Conservation (phyloP, 2,888 invertebrate genomes). For the Drosophila planitibia region DNA sequence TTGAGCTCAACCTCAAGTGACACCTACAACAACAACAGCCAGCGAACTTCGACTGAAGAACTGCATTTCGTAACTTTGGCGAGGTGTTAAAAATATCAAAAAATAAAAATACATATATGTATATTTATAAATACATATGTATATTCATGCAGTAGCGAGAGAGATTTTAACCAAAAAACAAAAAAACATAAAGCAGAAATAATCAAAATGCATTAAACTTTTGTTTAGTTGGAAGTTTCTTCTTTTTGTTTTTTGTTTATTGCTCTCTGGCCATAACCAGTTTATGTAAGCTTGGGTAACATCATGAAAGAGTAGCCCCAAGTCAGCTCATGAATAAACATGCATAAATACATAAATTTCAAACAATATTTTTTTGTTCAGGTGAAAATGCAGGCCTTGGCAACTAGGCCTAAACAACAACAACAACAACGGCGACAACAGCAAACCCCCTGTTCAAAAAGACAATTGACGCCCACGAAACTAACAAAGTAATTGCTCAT, state of each 20-base stretch:
- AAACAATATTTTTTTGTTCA: conserved; percentile 13
- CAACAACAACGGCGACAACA: neutral
- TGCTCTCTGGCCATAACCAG: conserved; percentile 30
- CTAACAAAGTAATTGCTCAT: conserved; percentile 72
- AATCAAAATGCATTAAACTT: conserved; percentile 78
- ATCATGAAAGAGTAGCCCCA: conserved; percentile 28
- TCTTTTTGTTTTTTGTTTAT: conserved; percentile 10
- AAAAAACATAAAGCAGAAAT: conserved; percentile 48
- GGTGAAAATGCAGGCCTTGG: conserved; percentile 47
- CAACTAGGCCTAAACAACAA: conserved; percentile 56
- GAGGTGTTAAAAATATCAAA: conserved; percentile 8
- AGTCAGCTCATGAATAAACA: conserved; percentile 70
- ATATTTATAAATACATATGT: neutral
- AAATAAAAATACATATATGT: conserved; percentile 40
- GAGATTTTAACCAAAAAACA: conserved; percentile 48
- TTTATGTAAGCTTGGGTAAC: conserved; percentile 58
- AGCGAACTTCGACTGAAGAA: conserved; percentile 43
- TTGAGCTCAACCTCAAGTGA: conserved; percentile 25
- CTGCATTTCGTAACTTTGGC: conserved; percentile 54
- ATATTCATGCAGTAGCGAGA: neutral
- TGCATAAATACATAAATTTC: conserved; percentile 61
- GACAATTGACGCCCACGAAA: conserved; percentile 64
- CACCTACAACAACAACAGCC: conserved; percentile 67
- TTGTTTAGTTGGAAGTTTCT: conserved; percentile 55
- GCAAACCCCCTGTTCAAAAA: conserved; percentile 26